Percentiles rank a stretch among this genome's conserved stretches.
Conservation (phyloP, 2,888 invertebrate genomes). For the Argyresthia goedartella region DNA sequence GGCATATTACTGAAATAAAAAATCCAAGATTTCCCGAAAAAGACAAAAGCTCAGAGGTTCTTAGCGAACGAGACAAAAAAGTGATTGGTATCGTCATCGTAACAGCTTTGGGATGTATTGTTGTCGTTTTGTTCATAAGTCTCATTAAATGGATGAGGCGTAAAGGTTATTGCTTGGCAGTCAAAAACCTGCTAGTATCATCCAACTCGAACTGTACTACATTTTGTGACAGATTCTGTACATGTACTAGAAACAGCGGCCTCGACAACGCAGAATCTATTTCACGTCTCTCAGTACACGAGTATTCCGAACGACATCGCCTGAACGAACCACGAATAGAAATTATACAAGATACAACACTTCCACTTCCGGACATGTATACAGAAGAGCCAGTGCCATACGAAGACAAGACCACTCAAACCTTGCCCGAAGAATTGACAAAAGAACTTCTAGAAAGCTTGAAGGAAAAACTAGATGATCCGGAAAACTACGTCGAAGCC, state of each 20-base stretch:
- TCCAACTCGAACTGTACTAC: constrained; percentile 44
- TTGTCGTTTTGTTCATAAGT: constrained; percentile 65
- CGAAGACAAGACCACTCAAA: constrained; percentile 77
- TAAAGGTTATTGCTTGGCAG: constrained; percentile 62
- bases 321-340: constrained; percentile 67
- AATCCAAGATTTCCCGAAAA: constrained; percentile 60
- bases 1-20: constrained; percentile 39
- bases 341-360: constrained; percentile 33
- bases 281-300: constrained; percentile 71
- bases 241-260: constrained; percentile 51
- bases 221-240: constrained; percentile 44
- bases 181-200: constrained; percentile 49
- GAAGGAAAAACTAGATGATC: constrained; percentile 77
- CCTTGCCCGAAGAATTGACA: constrained; percentile 81
- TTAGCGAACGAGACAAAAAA: constrained; percentile 46
- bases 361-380: constrained; percentile 28
- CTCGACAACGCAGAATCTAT: constrained; percentile 73
- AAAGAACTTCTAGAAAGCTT: constrained; percentile 79
- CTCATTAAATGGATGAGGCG: constrained; percentile 70
- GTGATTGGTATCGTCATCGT: constrained; percentile 65
- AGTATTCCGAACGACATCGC: constrained; percentile 74
- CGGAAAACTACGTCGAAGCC: constrained; percentile 80
- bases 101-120: constrained; percentile 58
- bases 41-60: constrained; percentile 23
- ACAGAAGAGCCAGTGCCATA: constrained; percentile 34